These are phyloP conservation scores for Stenoptilia bipunctidactyla DNA, from an alignment of 2,888 invertebrate species.

Conservation along the genomic window DNA sequence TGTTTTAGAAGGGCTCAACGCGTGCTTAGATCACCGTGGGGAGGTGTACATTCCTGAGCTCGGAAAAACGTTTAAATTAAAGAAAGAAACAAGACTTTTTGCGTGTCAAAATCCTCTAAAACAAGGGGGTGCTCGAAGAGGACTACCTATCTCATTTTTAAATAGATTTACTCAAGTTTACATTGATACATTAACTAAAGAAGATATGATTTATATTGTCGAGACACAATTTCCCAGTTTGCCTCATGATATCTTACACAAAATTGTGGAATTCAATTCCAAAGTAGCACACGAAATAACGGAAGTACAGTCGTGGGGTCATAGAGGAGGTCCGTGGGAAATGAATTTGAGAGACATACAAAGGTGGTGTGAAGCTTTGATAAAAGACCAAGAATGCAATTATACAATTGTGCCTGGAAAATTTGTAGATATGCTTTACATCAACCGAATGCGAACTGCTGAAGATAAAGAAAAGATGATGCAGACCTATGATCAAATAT, in stretches of 20 bases:
- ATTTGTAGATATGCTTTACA: constrained; percentile 85
- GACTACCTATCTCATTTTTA: constrained; percentile 95
- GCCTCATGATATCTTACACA: constrained; percentile 69
- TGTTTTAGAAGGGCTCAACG: constrained; percentile 97
- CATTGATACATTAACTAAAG: constrained; percentile 72
- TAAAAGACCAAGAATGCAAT: constrained; percentile 39
- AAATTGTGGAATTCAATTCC: constrained; percentile 86
- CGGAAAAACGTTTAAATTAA: constrained; percentile 85
- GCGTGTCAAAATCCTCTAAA: constrained; percentile 97
- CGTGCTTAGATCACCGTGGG: constrained; percentile 97
- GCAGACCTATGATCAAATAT: constrained; percentile 55
- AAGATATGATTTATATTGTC: constrained; percentile 78
- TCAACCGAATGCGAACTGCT: constrained; percentile 85
- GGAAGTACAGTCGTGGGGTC: constrained; percentile 77
- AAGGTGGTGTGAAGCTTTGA: constrained; percentile 89
- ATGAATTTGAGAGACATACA: constrained; percentile 96
- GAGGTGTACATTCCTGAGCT: constrained; percentile 97
- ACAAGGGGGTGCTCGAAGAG: constrained; percentile 96
- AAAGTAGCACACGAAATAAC: constrained; percentile 75
- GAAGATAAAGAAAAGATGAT: constrained; percentile 82
- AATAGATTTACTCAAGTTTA: constrained; percentile 96
- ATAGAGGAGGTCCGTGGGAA: constrained; percentile 93
- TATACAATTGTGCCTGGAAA: constrained; percentile 57
- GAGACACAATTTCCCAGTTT: constrained; percentile 75
- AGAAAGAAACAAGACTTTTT: constrained; percentile 86